phyloP scores from a whole-genome alignment of 2,888 invertebrate species.

The Synanthedon tipuliformis region DNA sequence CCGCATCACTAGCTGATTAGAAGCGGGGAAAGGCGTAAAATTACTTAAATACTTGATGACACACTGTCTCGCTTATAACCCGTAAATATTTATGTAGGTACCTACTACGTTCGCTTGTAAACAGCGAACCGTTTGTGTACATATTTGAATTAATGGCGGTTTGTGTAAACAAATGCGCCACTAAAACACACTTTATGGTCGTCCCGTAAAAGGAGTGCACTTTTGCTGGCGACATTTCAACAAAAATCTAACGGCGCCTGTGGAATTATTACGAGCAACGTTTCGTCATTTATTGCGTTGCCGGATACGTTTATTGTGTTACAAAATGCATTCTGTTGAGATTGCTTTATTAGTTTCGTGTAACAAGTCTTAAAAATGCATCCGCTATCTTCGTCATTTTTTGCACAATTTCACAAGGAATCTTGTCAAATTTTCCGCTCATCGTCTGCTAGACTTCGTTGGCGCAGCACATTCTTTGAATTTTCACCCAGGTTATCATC shows the following conservation, averaged over 20 bases:
- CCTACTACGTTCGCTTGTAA: slow-evolving; percentile 18
- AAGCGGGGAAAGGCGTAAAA: slow-evolving; percentile 46
- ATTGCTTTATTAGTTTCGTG: no score
- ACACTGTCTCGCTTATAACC: slow-evolving; percentile 15
- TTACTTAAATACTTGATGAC: slow-evolving; percentile 53
- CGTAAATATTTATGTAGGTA: slow-evolving; percentile 42
- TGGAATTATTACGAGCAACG: background rate
- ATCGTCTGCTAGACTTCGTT: no score
- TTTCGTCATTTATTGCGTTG: background rate
- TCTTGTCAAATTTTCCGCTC: no score
- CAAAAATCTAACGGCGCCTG: background rate
- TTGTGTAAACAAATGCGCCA: slow-evolving; percentile 47
- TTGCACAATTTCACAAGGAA: no score
- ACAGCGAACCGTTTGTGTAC: slow-evolving; percentile 31
- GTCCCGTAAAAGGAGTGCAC: slow-evolving; percentile 5
- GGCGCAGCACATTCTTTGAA: no score
- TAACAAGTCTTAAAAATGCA: no score
- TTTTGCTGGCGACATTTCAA: background rate
- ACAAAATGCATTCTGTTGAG: no score
- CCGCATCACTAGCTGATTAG: slow-evolving; percentile 49
- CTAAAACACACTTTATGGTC: slow-evolving; percentile 44
- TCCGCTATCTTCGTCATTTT: no score
- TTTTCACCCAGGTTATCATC: no score
- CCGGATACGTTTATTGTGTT: background rate
- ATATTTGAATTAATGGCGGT: slow-evolving; percentile 35